Conservation (phyloP, 2,797 vertebrate species). For the Sebastolobus alascanus region DNA sequence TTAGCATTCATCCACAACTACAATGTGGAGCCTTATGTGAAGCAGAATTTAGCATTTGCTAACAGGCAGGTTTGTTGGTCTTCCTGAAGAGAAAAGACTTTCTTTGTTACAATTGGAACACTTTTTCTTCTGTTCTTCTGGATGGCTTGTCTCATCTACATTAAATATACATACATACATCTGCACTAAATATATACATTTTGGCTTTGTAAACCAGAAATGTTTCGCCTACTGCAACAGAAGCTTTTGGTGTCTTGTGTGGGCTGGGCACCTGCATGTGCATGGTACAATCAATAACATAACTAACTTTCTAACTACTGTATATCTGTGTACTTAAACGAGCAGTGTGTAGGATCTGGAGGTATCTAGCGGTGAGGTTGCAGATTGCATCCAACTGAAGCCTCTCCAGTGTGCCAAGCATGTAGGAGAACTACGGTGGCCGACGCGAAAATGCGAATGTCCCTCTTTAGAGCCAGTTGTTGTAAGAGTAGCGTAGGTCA, state of each 20-base stretch:
- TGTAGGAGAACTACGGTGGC: background rate
- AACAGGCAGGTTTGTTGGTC: background rate
- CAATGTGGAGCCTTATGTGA: background rate
- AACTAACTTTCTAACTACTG: background rate
- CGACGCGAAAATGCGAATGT: background rate
- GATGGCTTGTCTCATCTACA: background rate
- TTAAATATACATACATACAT: background rate
- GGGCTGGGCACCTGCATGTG: background rate
- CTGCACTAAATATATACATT: background rate
- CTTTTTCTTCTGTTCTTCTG: background rate
- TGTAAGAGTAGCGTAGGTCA: background rate
- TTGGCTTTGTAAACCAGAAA: background rate
- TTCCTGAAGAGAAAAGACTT: background rate
- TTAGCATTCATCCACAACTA: background rate
- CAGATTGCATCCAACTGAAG: background rate
- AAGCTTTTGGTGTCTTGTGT: background rate
- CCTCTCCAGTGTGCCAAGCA: background rate
- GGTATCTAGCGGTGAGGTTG: background rate
- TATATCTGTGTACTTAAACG: background rate
- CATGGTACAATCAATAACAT: conserved; percentile 1
- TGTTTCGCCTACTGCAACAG: background rate
- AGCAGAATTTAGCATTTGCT: background rate
- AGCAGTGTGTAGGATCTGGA: background rate
- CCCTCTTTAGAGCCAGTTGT: background rate
- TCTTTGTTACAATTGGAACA: background rate